Percentiles rank a stretch among this genome's conserved stretches.
phyloP scores from a whole-genome alignment of 2,113 vertebrate genomes.

The Circaetus cinerascens region DNA sequence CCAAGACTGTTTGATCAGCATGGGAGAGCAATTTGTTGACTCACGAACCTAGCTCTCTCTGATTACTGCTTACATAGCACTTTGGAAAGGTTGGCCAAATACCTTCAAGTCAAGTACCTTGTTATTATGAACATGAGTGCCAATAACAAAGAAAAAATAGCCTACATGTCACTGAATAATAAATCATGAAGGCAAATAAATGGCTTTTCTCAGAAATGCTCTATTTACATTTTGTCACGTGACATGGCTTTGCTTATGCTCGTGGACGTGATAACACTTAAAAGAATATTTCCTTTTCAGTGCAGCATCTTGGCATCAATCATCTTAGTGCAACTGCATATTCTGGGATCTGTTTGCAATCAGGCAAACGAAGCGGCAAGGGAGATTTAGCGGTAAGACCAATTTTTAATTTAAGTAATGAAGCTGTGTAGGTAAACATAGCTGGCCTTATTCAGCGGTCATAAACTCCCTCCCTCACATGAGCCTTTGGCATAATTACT shows the following conservation, averaged over 20 bases:
- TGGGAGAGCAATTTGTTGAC: constrained; percentile 55
- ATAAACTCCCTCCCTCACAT: constrained; percentile 24
- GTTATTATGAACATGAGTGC: constrained; percentile 22
- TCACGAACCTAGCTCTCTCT: constrained; percentile 1
- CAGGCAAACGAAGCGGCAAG: neutral
- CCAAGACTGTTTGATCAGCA: constrained; percentile 47
- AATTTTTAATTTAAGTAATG: neutral
- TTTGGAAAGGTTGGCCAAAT: constrained; percentile 45
- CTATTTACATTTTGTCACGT: constrained; percentile 36
- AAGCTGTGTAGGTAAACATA: constrained; percentile 14
- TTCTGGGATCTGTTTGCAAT: constrained; percentile 37
- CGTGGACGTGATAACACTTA: neutral
- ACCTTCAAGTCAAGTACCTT: constrained; percentile 55
- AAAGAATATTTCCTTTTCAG: constrained; percentile 9
- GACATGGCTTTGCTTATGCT: neutral
- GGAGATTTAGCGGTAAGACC: neutral
- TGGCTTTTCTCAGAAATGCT: constrained; percentile 21
- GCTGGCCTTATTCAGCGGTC: constrained; percentile 1
- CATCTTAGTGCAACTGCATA: neutral
- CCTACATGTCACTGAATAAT: constrained; percentile 31
- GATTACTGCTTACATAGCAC: constrained; percentile 49
- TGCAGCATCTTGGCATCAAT: constrained; percentile 15
- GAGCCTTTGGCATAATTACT: constrained; percentile 50
- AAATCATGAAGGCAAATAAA: constrained; percentile 32
- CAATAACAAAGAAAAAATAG: constrained; percentile 34